Percentiles rank a stretch among this genome's conserved stretches.
phyloP scores from a whole-genome alignment of 2,888 invertebrate genomes.

The Nebria salina region DNA sequence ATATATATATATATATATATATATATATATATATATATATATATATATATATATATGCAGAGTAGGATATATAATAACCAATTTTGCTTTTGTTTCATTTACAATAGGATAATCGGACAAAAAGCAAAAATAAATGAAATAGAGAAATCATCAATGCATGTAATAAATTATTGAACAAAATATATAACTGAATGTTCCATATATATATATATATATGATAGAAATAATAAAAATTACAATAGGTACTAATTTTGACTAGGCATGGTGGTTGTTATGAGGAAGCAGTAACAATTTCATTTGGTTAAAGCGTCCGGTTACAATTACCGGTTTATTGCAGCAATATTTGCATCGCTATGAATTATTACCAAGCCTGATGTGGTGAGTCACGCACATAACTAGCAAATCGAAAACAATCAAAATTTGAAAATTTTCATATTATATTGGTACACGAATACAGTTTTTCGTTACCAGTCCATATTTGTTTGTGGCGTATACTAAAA shows the following conservation, averaged over 20 bases:
- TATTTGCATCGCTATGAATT: not conserved
- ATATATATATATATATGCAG: too few relatives aligned
- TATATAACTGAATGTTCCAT: not conserved
- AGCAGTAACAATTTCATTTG: constrained; percentile 10
- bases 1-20: too few relatives aligned
- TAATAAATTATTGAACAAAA: not conserved
- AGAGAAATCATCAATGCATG: not conserved
- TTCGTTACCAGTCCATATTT: constrained; percentile 12
- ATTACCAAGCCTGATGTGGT: not conserved
- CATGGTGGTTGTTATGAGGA: not conserved
- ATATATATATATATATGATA: not conserved
- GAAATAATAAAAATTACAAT: not conserved
- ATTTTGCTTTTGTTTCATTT: too few relatives aligned
- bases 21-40: too few relatives aligned
- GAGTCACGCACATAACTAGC: not conserved
- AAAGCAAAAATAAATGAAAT: too few relatives aligned
- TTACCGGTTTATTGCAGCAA: constrained; percentile 15
- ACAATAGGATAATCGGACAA: too few relatives aligned
- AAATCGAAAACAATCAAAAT: not conserved
- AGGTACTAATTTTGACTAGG: not conserved
- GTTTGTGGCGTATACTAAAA: constrained; percentile 25
- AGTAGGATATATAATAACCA: too few relatives aligned
- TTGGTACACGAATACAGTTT: not conserved
- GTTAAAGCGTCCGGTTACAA: constrained; percentile 10
- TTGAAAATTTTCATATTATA: not conserved